phyloP scores from a whole-genome alignment of 2,888 invertebrate genomes.

The Tinea pellionella region DNA sequence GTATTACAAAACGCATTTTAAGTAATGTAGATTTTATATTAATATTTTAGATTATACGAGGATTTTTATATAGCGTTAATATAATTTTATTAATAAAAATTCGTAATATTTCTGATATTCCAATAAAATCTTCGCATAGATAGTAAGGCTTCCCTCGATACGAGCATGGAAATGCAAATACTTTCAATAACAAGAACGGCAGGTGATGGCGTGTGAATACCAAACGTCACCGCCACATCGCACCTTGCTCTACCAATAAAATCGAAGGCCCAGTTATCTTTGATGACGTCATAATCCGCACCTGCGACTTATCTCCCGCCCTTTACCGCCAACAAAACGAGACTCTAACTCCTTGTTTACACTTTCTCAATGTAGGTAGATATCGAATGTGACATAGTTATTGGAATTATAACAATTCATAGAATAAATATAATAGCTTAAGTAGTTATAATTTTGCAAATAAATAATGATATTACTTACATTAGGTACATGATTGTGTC shows the following conservation, averaged over 20 bases:
- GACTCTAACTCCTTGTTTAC: slow-evolving; percentile 7
- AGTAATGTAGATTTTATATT: too few species aligned
- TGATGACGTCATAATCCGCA: slow-evolving; percentile 19
- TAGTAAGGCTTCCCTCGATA: background rate
- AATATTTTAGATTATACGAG: too few species aligned
- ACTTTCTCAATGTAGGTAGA: background rate
- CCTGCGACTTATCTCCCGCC: slow-evolving; percentile 15
- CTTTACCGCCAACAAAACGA: slow-evolving; percentile 5
- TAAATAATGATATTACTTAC: too few species aligned
- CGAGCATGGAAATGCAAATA: slow-evolving; percentile 49
- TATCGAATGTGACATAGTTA: background rate
- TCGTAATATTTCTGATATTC: background rate
- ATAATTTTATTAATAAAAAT: too few species aligned
- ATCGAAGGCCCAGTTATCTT: slow-evolving; percentile 19
- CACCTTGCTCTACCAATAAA: slow-evolving; percentile 15
- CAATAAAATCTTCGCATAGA: background rate
- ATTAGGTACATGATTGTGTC: too few species aligned
- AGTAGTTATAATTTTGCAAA: too few species aligned
- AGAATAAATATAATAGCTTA: too few species aligned
- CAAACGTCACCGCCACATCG: slow-evolving; percentile 1
- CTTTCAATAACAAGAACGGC: slow-evolving; percentile 45
- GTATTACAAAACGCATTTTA: too few species aligned
- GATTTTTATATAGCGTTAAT: too few species aligned
- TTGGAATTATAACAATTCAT: background rate
- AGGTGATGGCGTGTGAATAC: slow-evolving; percentile 14